Base-by-base conservation (phyloP, 2,113 vertebrate genomes). In the Melanostigma gelatinosum region DNA sequence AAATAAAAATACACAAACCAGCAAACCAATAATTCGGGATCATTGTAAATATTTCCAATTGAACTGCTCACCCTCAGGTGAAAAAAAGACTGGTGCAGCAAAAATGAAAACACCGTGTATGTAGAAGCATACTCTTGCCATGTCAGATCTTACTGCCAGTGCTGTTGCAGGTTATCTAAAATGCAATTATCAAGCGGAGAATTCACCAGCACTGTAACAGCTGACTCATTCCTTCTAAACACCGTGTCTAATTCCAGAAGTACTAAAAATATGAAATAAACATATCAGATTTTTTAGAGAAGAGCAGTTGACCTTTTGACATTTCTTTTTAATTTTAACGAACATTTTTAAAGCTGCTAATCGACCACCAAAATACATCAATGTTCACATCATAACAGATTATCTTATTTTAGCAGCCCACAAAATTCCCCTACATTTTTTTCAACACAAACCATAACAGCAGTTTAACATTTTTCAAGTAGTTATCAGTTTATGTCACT, bases 71-170 rank as follows among this genome's bases (percentile, higher is more conserved):
- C 75, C 48, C 48, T 65, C 13, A 44, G 12, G 60, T 84, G 54
- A 75, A 75, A 75, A 79, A 80, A 60, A 8, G n/a, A 27, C 50
- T 74, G 6, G 54, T 72, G 24, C 65, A 57, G 55, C 58, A 88
- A 62, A 71, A 87, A 89, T 55, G 40, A 77, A 75, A 85, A 82
- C 42, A 80, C 36, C 12, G 83, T 63, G 52, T 76, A 38, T 82
- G 42, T 61, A 42, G 46, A 62, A 52, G 34, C 42, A 79, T 34
- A 46, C 60, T 85, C 55, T 36, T 71, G 24, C 73, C n/a, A 68
- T 78, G 66, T 85, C 67, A 80, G 75, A 88, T 82, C 77, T 79
- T 40, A 75, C 42, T 38, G 57, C 64, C 72, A 61, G 60, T 74
- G 64, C 67, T 62, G 79, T 62, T 71, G 48, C 55, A 80, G 72